Conservation (phyloP, 1,140 invertebrate genomes). For the Solen grandis region DNA sequence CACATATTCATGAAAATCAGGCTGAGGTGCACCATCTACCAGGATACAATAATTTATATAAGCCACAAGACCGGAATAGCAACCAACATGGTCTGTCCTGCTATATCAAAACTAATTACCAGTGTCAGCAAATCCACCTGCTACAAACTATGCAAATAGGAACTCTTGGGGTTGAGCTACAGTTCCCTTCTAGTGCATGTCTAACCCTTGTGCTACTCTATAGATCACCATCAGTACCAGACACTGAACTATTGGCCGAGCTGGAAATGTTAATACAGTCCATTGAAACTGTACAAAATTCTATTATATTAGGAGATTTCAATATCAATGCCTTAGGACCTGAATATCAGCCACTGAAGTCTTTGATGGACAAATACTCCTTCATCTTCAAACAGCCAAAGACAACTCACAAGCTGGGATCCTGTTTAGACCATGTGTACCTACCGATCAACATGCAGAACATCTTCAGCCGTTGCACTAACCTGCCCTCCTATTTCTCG, state of each 20-base stretch:
- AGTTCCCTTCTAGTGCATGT: neutral
- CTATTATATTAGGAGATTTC: constrained; percentile 23
- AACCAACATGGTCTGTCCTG: constrained; percentile 6
- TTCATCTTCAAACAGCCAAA: neutral
- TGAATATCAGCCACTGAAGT: neutral
- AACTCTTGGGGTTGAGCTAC: constrained; percentile 1
- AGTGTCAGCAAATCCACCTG: constrained; percentile 8
- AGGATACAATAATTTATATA: neutral
- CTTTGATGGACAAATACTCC: constrained; percentile 1
- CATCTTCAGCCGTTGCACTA: neutral
- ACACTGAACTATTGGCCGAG: neutral
- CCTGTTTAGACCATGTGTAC: too few species aligned
- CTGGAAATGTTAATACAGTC: neutral
- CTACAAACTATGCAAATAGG: neutral
- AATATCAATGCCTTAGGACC: constrained; percentile 18
- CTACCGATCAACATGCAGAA: constrained; percentile 2
- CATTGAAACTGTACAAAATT: neutral
- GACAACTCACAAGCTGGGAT: too few species aligned
- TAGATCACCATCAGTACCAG: neutral
- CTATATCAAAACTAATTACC: neutral
- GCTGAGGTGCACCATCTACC: neutral
- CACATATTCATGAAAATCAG: constrained; percentile 27
- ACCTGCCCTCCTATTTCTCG: constrained; percentile 14
- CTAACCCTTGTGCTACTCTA: constrained; percentile 6
- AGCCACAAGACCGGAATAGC: neutral